Percentiles rank a stretch among this genome's conserved stretches.
Evolutionary conservation across 2,888 invertebrate genomes (phyloP).

Genomic region (Chirona hameri): DNA sequence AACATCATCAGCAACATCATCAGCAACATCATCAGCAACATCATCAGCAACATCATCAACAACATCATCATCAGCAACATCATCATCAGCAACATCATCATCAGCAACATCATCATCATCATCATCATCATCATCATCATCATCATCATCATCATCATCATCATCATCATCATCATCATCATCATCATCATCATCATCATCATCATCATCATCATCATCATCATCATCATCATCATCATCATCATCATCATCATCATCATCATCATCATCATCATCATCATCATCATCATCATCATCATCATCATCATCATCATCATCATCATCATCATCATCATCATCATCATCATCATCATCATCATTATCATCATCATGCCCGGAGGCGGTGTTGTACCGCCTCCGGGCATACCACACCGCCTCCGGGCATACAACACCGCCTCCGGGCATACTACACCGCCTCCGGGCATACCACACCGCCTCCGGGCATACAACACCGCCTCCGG

Average conservation of each 20-base stretch:
- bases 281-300: not conserved
- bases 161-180: constrained; percentile 22
- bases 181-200: not conserved
- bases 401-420: too few species aligned
- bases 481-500: too few species aligned
- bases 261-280: not conserved
- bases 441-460: too few species aligned
- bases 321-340: not conserved
- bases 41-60: too few species aligned
- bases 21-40: too few species aligned
- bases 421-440: too few species aligned
- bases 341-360: constrained; percentile 22
- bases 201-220: constrained; percentile 22
- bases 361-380: not conserved
- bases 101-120: too few species aligned
- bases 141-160: not conserved
- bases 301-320: constrained; percentile 10
- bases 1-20: too few species aligned
- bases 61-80: too few species aligned
- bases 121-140: constrained; percentile 9
- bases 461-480: too few species aligned
- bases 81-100: too few species aligned
- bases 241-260: constrained; percentile 6
- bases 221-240: not conserved
- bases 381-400: too few species aligned